Evolutionary conservation across 2,888 invertebrate species (phyloP).

Genomic region (Drosophila merina): DNA sequence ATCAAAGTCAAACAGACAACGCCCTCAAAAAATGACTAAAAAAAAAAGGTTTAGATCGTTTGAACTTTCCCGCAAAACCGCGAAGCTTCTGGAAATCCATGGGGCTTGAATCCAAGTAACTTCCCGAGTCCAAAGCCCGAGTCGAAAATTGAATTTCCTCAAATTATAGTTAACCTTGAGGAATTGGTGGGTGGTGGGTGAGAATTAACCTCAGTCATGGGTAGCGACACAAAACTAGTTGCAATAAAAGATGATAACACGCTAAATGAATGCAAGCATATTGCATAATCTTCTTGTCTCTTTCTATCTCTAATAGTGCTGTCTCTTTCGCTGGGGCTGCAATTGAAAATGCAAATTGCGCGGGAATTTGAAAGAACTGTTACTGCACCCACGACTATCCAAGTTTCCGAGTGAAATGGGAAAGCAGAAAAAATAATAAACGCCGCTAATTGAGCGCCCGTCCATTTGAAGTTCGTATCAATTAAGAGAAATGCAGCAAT

Average conservation of each 20-base stretch:
- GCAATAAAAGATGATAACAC: slow-evolving; percentile 60
- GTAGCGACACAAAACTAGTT: slow-evolving; percentile 56
- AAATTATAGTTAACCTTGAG: slow-evolving; percentile 68
- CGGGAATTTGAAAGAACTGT: slow-evolving; percentile 62
- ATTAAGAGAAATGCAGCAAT: slow-evolving; percentile 76
- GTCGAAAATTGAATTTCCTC: slow-evolving; percentile 25
- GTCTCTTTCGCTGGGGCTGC: slow-evolving; percentile 14
- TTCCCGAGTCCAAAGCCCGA: slow-evolving; percentile 3
- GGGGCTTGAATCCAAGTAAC: not conserved
- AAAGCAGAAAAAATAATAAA: slow-evolving; percentile 33
- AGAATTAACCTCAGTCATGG: slow-evolving; percentile 73
- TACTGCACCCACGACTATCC: slow-evolving; percentile 44
- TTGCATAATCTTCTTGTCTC: slow-evolving; percentile 62
- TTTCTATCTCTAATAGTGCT: slow-evolving; percentile 1
- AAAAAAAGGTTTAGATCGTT: not conserved
- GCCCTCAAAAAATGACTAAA: not conserved
- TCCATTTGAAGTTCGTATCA: slow-evolving; percentile 82
- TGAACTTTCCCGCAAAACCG: not conserved
- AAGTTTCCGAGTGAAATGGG: slow-evolving; percentile 52
- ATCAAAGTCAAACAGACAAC: not conserved
- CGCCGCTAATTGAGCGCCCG: slow-evolving; percentile 65
- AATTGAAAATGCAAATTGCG: slow-evolving; percentile 67
- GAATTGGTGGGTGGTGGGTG: slow-evolving; percentile 68
- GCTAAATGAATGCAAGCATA: slow-evolving; percentile 62
- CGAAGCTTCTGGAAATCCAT: not conserved